These are phyloP conservation scores for Mus spretus DNA, from an alignment of 2,797 vertebrate genomes.

Conservation along the genomic window DNA sequence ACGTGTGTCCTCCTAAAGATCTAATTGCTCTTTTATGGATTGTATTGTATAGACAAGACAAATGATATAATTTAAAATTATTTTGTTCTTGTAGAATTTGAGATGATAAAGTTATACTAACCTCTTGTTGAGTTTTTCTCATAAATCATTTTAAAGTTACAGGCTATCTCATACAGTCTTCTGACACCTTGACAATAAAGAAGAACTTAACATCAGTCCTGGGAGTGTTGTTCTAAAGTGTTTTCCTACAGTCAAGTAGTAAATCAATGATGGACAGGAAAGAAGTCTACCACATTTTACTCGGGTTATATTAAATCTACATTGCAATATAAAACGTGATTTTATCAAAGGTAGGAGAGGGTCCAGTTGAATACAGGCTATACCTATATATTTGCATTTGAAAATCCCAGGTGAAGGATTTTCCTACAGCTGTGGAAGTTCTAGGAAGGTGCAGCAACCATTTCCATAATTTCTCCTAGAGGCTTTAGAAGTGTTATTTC, in stretches of 20 bases:
- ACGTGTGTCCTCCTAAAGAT: constrained; percentile 78
- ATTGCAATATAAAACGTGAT: constrained; percentile 79
- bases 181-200: constrained; percentile 88
- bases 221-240: constrained; percentile 83
- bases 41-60: constrained; percentile 83
- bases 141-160: constrained; percentile 87
- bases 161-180: constrained; percentile 82
- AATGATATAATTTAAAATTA: constrained; percentile 81
- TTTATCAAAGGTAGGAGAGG: constrained; percentile 74
- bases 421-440: constrained; percentile 2
- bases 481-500: constrained; percentile 34
- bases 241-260: constrained; percentile 85
- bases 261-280: constrained; percentile 88
- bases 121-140: constrained; percentile 84
- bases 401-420: constrained; percentile 57
- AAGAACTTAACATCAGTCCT: constrained; percentile 83
- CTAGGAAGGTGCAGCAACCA: not conserved
- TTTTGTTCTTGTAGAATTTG: constrained; percentile 83
- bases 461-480: constrained; percentile 60
- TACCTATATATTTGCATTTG: constrained; percentile 69
- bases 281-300: constrained; percentile 84
- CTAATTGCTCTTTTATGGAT: constrained; percentile 83
- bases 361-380: constrained; percentile 69
- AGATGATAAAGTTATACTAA: constrained; percentile 85
- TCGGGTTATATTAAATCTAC: constrained; percentile 86